Base-by-base conservation (phyloP, 2,113 vertebrate genomes). In the Aleadryas rufinucha region DNA sequence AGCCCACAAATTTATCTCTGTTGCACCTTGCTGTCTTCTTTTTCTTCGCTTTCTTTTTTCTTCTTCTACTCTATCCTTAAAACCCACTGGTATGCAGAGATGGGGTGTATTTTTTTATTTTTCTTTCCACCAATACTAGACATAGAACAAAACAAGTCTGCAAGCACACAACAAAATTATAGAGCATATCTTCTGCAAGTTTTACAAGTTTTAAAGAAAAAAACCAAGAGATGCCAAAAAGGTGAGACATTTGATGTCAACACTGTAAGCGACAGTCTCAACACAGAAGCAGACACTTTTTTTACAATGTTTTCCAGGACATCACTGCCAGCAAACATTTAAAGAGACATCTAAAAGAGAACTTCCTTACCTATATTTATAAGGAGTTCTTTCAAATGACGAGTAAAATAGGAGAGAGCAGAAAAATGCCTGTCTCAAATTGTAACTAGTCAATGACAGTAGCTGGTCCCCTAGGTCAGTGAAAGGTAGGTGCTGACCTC, bases 21-120 rank as follows among this genome's bases (percentile, higher is more conserved):
- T 59, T 65, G 4, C 4, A 33, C 35, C 7, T 31, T 70, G 39
- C 13, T 21, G 5, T 10, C 21, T 50, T 75, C 2, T 35, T 31
- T 23, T 31, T 9, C 11, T 0, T 8, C 4, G 3, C 5, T 3
- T 7, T 33, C 10, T 21, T 42, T 88, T 76, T 57, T 37, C 2
- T 54, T 59, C 30, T 60, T 60, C 49, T 68, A 49, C 7, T 72
- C 7, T 22, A 52, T 49, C n/a, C 57, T 79, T 84, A 71, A 85
- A 82, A 63, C 11, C 24, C 41, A 61, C 2, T 7, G 9, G 5
- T 52, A 45, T n/a, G 7, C 9, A 19, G 16, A 2, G 11, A 6
- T 35, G 20, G 24, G 8, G 2, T 30, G 13, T 30, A 33, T 28
- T 24, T 33, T 41, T 68, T 44, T 33, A 6, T n/a, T 76, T 60